A percentile compares a stretch with the other conserved stretches of the same genome.
These are phyloP conservation scores for Enteromius viviparus DNA, from an alignment of 2,797 vertebrate species.

Conservation along the genomic window DNA sequence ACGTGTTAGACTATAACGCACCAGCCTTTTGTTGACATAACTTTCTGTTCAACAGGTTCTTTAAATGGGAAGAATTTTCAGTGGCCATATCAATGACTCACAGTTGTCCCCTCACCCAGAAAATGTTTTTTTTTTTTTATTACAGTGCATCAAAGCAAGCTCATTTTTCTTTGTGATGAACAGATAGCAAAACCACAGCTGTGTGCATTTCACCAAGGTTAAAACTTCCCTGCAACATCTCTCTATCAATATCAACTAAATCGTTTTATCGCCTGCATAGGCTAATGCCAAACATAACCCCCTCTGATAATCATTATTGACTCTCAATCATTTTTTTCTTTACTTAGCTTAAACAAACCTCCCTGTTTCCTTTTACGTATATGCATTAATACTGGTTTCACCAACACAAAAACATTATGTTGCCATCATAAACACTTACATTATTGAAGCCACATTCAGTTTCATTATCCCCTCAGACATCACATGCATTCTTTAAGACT, in stretches of 20 bases:
- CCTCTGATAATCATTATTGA: slow-evolving; percentile 11
- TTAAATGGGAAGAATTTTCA: slow-evolving; percentile 52
- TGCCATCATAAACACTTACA: slow-evolving; percentile 9
- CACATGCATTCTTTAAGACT: slow-evolving; percentile 3
- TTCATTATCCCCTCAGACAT: not conserved
- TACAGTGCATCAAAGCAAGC: slow-evolving; percentile 25
- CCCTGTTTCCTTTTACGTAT: not conserved
- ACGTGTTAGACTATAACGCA: not conserved
- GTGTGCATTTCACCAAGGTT: slow-evolving; percentile 38
- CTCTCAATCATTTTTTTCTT: not conserved
- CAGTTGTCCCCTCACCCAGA: slow-evolving; percentile 35
- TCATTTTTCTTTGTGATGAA: slow-evolving; percentile 37
- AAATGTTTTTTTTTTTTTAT: slow-evolving; percentile 27
- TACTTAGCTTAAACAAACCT: not conserved
- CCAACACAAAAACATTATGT: not conserved
- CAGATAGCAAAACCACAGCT: slow-evolving; percentile 34
- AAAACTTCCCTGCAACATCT: slow-evolving; percentile 6
- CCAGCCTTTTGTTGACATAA: slow-evolving; percentile 2
- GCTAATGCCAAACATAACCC: not conserved
- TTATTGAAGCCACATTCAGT: slow-evolving; percentile 6
- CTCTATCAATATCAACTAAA: slow-evolving; percentile 16
- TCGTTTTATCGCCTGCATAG: not conserved
- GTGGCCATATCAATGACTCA: slow-evolving; percentile 49
- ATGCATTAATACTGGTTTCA: slow-evolving; percentile 1
- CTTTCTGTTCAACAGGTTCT: slow-evolving; percentile 40